A percentile compares a stretch with the other conserved stretches of the same genome.
Conservation (phyloP, 2,797 vertebrate species). For the Neolamprologus multifasciatus region DNA sequence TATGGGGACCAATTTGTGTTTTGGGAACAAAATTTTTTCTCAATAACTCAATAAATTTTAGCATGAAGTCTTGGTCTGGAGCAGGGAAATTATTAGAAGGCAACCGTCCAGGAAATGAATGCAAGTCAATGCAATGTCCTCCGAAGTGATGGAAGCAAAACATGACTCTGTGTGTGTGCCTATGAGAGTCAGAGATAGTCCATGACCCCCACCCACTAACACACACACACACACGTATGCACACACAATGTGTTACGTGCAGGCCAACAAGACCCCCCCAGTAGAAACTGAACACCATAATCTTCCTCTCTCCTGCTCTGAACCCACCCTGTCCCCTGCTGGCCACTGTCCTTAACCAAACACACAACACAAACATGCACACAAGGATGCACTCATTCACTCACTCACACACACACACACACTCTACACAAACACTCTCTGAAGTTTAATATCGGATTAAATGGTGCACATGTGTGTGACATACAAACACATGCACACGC, state of each 20-base stretch:
- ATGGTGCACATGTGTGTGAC: conserved; percentile 3
- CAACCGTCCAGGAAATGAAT: background rate
- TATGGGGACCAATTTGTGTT: background rate
- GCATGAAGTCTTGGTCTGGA: background rate
- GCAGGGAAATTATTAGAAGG: background rate
- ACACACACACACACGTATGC: conserved; percentile 76
- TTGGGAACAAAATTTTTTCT: background rate
- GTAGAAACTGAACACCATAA: conserved; percentile 66
- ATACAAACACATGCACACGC: conserved; percentile 4
- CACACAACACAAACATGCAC: conserved; percentile 40
- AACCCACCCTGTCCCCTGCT: conserved; percentile 81
- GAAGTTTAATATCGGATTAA: conserved; percentile 66
- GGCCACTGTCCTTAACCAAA: conserved; percentile 69
- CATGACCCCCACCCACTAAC: conserved; percentile 61
- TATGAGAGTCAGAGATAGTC: conserved; percentile 19
- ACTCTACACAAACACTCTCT: conserved; percentile 54
- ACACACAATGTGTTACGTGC: conserved; percentile 77
- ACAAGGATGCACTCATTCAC: conserved; percentile 10
- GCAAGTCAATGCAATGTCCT: background rate
- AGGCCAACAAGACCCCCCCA: conserved; percentile 63
- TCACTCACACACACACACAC: conserved; percentile 15
- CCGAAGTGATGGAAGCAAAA: background rate
- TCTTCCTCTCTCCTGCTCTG: conserved; percentile 81
- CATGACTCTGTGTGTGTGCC: background rate
- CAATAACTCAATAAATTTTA: background rate